Evolutionary conservation across 2,797 vertebrate species (phyloP).

Genomic region (Choloepus didactylus): DNA sequence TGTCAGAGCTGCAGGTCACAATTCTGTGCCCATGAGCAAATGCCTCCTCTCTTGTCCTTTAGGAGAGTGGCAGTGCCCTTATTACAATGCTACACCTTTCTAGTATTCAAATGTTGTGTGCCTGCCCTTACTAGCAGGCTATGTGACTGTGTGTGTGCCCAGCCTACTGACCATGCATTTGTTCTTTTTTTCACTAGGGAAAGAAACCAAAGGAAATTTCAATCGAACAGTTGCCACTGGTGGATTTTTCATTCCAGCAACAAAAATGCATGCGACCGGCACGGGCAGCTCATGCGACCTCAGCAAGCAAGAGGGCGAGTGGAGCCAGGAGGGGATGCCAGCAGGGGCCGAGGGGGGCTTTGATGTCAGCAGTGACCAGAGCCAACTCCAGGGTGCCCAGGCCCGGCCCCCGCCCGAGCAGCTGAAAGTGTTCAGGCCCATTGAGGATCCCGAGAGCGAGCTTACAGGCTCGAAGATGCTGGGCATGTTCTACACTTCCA

Average conservation of each 20-base stretch:
- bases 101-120: neutral
- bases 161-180: neutral
- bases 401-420: constrained; percentile 94
- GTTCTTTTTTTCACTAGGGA: constrained; percentile 84
- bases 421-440: constrained; percentile 96
- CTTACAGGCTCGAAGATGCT: constrained; percentile 95
- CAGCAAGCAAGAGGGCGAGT: constrained; percentile 92
- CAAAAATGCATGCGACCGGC: constrained; percentile 93
- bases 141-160: accelerated
- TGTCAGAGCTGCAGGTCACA: neutral
- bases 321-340: constrained; percentile 90
- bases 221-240: constrained; percentile 90
- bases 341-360: constrained; percentile 88
- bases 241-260: constrained; percentile 91
- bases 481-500: constrained; percentile 95
- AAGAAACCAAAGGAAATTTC: constrained; percentile 92
- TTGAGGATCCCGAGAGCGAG: constrained; percentile 91
- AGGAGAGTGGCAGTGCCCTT: too few species aligned
- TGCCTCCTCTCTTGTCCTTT: neutral
- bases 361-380: constrained; percentile 82
- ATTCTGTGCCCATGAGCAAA: neutral
- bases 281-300: constrained; percentile 93
- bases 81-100: neutral
- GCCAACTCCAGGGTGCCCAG: constrained; percentile 78
- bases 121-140: neutral